Evolutionary conservation across 2,888 invertebrate genomes (phyloP).

Genomic region (Campoplex capitator): DNA sequence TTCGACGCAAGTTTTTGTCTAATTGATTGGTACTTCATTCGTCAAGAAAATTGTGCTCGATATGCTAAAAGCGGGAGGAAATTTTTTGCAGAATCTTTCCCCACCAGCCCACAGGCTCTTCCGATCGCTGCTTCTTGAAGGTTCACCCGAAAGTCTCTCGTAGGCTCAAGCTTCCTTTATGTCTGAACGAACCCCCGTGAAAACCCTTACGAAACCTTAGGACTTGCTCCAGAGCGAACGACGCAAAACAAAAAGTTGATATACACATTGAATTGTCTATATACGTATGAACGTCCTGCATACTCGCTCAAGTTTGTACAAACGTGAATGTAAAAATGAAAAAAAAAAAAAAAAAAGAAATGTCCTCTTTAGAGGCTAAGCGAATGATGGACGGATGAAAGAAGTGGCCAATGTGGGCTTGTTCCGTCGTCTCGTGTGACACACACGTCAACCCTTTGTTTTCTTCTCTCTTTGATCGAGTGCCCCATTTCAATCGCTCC

Average conservation of each 20-base stretch:
- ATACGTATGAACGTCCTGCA: conserved; percentile 11
- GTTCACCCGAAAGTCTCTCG: conserved; percentile 21
- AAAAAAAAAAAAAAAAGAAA: conserved; percentile 33
- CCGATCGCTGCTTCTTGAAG: conserved; percentile 22
- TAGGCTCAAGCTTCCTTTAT: conserved; percentile 40
- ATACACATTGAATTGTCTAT: not conserved
- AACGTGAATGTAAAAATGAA: not conserved
- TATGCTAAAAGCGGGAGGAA: too few species aligned
- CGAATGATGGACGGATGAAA: conserved; percentile 84
- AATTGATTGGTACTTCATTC: too few species aligned
- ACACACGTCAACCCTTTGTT: conserved; percentile 82
- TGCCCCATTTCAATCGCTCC: conserved; percentile 70
- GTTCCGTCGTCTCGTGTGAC: conserved; percentile 84
- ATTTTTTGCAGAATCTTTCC: not conserved
- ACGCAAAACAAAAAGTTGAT: conserved; percentile 35
- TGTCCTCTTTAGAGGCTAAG: conserved; percentile 77
- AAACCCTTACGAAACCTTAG: conserved; percentile 40
- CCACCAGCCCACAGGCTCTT: not conserved
- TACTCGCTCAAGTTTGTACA: conserved; percentile 23
- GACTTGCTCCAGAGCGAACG: conserved; percentile 41
- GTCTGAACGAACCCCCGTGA: conserved; percentile 27
- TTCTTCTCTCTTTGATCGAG: conserved; percentile 82
- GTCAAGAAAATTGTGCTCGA: not conserved
- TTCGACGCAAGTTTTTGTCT: too few species aligned
- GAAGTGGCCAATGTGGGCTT: conserved; percentile 85